Base-by-base conservation (phyloP, 64 coral and sea anemone species). In the Stichodactyla helianthus region DNA sequence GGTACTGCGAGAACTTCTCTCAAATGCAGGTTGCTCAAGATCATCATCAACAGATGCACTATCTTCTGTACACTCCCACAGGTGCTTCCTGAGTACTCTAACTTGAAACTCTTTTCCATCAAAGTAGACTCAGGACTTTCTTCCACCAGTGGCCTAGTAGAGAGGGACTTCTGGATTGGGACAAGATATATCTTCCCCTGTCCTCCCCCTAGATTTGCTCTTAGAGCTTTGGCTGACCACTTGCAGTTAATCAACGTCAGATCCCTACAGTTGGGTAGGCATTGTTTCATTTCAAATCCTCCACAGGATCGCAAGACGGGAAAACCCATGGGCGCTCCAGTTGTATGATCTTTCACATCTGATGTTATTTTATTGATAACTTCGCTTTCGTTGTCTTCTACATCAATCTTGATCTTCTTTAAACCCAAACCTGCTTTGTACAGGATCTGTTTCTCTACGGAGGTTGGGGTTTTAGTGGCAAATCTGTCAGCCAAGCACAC, bases 251-350 rank as follows among this genome's bases (percentile, higher is more conserved):
- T 11, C 20, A 88, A 35, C n/a, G 53, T 35, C 16, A 88, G 53
- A 55, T 95, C 77, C 68, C 83, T 79, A 4, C 83, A 92, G 53
- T 88, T 89, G 6, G 76, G 52, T 16, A 55, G 26, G 63, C 89
- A 95, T 59, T 54, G 82, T 88, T 90, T 82, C 71, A 94, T 52
- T 35, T 94, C 84, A 65, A 90, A 94, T n/a, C 85, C 88, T 31
- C 88, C 92, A 28, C 65, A 79, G 22, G 25, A n/a, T 70, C 77
- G n/a, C 23, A 89, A 62, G 50, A 52, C 18, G 16, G 91, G 86
- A 71, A 84, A 92, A 53, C 86, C 91, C 62, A 84, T 50, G 52
- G 86, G 18, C 13, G 84, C 77, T 70, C 22, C 83, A 58, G 56
- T 28, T 13, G 60, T 63, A 5, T 44, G 71, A 54, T 89, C 87